These are phyloP conservation scores for Marisa cornuarietis DNA, from an alignment of 1,140 invertebrate species.

Conservation along the genomic window DNA sequence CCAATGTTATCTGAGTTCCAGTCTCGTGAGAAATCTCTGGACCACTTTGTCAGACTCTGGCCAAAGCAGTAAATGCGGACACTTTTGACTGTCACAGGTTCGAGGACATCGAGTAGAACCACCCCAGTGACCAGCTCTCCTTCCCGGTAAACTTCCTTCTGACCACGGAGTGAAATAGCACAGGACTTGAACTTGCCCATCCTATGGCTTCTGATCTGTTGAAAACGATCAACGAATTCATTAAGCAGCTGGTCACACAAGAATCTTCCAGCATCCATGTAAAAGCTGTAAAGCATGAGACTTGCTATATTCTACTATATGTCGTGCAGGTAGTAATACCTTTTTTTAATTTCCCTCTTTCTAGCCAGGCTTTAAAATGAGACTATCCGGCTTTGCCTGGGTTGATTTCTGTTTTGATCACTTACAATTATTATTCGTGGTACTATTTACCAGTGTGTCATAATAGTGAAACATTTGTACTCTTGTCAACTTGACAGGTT, in stretches of 20 bases:
- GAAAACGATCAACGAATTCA: background rate
- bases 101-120: conserved; percentile 19
- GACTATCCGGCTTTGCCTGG: no score
- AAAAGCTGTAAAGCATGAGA: no score
- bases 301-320: no score
- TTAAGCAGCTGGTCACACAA: background rate
- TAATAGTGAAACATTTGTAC: no score
- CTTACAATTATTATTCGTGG: no score
- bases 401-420: no score
- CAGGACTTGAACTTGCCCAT: conserved; percentile 29
- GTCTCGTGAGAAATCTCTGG: conserved; percentile 4
- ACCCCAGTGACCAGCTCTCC: conserved; percentile 27
- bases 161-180: conserved; percentile 2
- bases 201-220: background rate
- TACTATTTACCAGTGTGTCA: no score
- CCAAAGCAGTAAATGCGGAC: conserved; percentile 28
- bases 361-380: no score
- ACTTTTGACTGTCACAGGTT: conserved; percentile 18
- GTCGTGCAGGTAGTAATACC: no score
- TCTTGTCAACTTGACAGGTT: no score
- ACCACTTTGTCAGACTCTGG: conserved; percentile 30
- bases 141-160: conserved; percentile 29
- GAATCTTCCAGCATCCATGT: background rate
- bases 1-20: conserved; percentile 8
- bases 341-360: no score